Conservation (phyloP, 2,113 vertebrate genomes). For the Antigone vipio region DNA sequence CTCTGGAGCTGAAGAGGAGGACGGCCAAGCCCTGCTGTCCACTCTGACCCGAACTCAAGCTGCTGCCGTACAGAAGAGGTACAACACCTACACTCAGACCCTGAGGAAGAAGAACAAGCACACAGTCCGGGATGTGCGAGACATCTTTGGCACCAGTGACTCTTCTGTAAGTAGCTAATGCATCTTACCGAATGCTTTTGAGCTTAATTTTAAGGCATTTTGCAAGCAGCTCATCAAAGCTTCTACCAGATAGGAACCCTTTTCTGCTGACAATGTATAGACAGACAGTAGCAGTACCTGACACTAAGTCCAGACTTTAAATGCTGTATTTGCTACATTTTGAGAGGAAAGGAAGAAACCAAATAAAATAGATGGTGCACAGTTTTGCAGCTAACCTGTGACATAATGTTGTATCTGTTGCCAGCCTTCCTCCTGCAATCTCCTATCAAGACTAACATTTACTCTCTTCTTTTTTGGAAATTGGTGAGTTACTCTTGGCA, state of each 20-base stretch:
- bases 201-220: background rate
- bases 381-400: background rate
- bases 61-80: conserved; percentile 86
- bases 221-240: background rate
- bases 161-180: conserved; percentile 73
- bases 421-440: background rate
- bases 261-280: background rate
- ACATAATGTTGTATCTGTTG: background rate
- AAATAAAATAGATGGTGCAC: background rate
- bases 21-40: conserved; percentile 87
- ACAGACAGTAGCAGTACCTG: background rate
- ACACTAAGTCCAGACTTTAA: background rate
- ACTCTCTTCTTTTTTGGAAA: conserved; percentile 23
- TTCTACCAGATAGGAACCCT: background rate
- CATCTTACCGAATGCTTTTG: background rate
- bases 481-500: conserved; percentile 17
- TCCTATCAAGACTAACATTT: background rate
- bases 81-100: conserved; percentile 92
- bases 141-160: conserved; percentile 83
- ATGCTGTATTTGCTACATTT: background rate
- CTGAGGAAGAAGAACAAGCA: conserved; percentile 87
- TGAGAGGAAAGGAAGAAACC: background rate
- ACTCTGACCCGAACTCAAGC: conserved; percentile 90
- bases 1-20: conserved; percentile 76
- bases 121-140: conserved; percentile 85